Evolutionary conservation across 2,797 vertebrate species (phyloP).

Genomic region (Cheracebus regulus): DNA sequence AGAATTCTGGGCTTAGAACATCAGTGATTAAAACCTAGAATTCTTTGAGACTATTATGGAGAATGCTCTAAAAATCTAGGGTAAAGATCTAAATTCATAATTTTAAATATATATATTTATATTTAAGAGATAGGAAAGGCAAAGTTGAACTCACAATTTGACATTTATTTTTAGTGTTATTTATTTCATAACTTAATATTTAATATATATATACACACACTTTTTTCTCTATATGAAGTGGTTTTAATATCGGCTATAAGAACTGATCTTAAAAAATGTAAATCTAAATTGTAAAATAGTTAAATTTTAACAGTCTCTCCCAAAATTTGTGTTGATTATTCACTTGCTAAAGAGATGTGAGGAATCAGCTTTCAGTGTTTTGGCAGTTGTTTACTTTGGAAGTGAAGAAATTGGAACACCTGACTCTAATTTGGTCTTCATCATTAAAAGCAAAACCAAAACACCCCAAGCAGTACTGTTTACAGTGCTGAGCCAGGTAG

Average conservation of each 20-base stretch:
- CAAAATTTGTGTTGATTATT: not conserved
- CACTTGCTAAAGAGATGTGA: not conserved
- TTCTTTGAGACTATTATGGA: constrained; percentile 13
- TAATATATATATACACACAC: constrained; percentile 82
- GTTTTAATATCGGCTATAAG: constrained; percentile 68
- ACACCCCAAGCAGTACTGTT: too few species aligned
- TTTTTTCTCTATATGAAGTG: constrained; percentile 65
- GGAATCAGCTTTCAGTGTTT: not conserved
- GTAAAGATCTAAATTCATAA: constrained; percentile 48
- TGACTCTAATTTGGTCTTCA: not conserved
- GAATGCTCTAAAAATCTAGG: constrained; percentile 28
- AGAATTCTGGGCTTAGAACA: constrained; percentile 32
- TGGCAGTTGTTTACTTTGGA: not conserved
- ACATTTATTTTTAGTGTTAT: constrained; percentile 84
- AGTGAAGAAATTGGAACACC: not conserved
- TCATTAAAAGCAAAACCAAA: not conserved
- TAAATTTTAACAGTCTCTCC: not conserved
- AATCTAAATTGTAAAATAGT: not conserved
- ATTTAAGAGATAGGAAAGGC: constrained; percentile 76
- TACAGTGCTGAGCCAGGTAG: not conserved
- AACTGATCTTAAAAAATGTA: constrained; percentile 5
- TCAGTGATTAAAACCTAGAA: not conserved
- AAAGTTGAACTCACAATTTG: constrained; percentile 72
- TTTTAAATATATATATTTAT: constrained; percentile 79
- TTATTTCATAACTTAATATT: constrained; percentile 86